Evolutionary conservation across 2,113 vertebrate genomes (phyloP).

Genomic region (Eurystomus gularis): DNA sequence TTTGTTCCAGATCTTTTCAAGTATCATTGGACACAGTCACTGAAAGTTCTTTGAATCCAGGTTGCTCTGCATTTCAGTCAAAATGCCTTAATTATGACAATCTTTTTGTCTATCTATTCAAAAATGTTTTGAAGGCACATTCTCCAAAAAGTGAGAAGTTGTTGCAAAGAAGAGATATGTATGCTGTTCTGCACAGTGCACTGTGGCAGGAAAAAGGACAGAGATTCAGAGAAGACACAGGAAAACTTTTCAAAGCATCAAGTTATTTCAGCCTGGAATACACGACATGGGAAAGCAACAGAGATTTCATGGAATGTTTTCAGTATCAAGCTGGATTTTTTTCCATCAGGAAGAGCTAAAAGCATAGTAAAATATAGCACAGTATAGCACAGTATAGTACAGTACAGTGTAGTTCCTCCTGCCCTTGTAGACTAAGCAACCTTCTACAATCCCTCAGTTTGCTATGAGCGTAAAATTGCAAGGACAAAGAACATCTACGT

Average conservation of each 20-base stretch:
- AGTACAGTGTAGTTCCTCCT: background rate
- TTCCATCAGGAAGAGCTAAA: background rate
- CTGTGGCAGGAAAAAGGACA: background rate
- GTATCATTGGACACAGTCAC: background rate
- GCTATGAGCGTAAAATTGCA: background rate
- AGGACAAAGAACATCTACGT: background rate
- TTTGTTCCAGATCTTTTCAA: background rate
- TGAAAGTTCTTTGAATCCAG: background rate
- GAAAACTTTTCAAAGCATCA: background rate
- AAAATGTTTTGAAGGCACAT: background rate
- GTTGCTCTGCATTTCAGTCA: background rate
- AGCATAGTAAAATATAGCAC: background rate
- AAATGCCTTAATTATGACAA: background rate
- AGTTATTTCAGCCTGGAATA: background rate
- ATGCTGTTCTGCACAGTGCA: background rate
- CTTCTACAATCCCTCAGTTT: background rate
- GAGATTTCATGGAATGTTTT: background rate
- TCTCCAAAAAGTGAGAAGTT: background rate
- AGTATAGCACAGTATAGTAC: background rate
- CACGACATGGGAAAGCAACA: background rate
- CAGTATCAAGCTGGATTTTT: background rate
- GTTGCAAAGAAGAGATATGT: background rate
- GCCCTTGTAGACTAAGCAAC: background rate
- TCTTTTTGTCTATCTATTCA: background rate
- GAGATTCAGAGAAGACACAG: background rate